Conservation (phyloP, 2,797 vertebrate species). For the Chaetophractus vellerosus region DNA sequence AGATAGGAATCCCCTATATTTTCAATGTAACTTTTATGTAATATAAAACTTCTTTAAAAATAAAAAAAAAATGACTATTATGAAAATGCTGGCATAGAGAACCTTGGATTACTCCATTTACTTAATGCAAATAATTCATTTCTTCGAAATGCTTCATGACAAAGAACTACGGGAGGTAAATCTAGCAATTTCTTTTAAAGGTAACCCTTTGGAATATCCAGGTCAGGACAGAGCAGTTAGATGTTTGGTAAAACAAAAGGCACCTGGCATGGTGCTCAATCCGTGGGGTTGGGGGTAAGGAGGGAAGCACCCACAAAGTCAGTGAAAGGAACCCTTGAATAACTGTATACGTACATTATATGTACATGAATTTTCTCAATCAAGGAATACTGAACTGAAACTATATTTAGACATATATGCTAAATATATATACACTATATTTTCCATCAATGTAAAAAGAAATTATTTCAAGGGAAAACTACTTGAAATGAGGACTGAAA, state of each 20-base stretch:
- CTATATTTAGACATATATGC: not conserved
- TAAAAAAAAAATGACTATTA: not conserved
- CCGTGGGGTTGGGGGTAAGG: no score
- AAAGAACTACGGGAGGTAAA: not conserved
- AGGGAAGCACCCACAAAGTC: not conserved
- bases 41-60: no score
- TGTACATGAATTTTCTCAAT: not conserved
- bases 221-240: not conserved
- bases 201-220: not conserved
- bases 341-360: accelerated
- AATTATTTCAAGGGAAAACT: no score
- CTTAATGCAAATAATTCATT: not conserved
- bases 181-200: not conserved
- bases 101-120: no score
- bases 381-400: not conserved
- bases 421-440: accelerated
- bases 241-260: not conserved
- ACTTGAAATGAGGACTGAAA: not conserved
- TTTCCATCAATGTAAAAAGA: not conserved
- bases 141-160: not conserved
- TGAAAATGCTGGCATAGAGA: not conserved
- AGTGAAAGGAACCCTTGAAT: not conserved
- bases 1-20: no score
- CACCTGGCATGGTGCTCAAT: not conserved
- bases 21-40: no score